Percentiles rank a stretch among this genome's conserved stretches.
Evolutionary conservation across 1,140 invertebrate genomes (phyloP).

Genomic region (Chymomyza costata): DNA sequence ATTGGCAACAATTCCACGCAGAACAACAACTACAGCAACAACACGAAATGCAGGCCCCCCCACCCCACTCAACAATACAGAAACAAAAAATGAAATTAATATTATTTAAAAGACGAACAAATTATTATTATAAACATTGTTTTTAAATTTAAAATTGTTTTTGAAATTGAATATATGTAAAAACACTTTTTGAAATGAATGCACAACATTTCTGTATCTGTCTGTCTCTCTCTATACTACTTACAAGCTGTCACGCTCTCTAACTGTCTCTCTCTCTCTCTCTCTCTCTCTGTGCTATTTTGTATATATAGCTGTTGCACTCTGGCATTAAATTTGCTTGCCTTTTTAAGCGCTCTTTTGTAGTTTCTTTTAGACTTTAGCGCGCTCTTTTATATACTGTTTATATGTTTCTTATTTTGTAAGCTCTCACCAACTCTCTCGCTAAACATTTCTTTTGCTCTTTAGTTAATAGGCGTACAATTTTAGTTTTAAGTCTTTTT

Average conservation of each 20-base stretch:
- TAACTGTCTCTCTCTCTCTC: neutral
- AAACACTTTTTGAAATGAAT: conserved; percentile 15
- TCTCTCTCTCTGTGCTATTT: neutral
- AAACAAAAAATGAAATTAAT: neutral
- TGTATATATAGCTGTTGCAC: too few species aligned
- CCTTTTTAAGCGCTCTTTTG: conserved; percentile 4
- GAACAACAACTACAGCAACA: conserved; percentile 19
- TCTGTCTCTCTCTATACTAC: too few species aligned
- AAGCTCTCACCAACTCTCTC: conserved; percentile 4
- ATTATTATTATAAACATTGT: conserved; percentile 34
- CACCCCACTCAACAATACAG: conserved; percentile 5
- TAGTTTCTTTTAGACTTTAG: too few species aligned
- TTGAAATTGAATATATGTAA: conserved; percentile 39
- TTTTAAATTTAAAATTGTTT: conserved; percentile 31
- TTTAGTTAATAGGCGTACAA: conserved; percentile 55
- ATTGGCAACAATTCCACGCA: conserved; percentile 30
- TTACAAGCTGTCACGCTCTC: too few species aligned
- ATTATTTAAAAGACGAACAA: neutral
- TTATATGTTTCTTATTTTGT: too few species aligned
- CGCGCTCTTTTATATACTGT: too few species aligned
- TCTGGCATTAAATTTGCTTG: too few species aligned
- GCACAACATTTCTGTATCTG: too few species aligned
- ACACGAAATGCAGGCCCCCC: too few species aligned
- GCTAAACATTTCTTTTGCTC: conserved; percentile 25
- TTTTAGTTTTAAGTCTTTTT: too few species aligned